Evolutionary conservation across 1,140 invertebrate species (phyloP).

Genomic region (Cotesia typhae): DNA sequence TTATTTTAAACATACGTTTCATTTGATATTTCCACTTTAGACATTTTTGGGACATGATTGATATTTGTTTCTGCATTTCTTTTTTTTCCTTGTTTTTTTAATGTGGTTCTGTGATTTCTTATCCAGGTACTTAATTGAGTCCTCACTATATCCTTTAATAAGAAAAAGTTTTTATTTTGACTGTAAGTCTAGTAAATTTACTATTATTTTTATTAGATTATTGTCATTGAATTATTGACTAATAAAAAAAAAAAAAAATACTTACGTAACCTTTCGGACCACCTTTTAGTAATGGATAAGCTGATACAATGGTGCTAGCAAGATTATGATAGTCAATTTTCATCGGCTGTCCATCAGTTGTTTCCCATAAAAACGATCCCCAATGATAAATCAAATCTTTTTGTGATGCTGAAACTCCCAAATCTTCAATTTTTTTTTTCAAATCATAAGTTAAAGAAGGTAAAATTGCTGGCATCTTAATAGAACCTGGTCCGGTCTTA

Average conservation of each 20-base stretch:
- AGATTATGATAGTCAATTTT: conserved; percentile 1
- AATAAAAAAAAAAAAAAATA: conserved; percentile 8
- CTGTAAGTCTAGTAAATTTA: too few species aligned
- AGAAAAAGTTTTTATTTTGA: too few species aligned
- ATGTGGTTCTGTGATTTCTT: too few species aligned
- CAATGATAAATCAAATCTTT: neutral
- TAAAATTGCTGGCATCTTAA: neutral
- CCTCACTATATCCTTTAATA: too few species aligned
- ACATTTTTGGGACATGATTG: too few species aligned
- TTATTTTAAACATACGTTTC: too few species aligned
- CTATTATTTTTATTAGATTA: too few species aligned
- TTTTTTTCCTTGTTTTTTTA: too few species aligned
- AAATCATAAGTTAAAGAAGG: conserved; percentile 17
- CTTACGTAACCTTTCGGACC: neutral
- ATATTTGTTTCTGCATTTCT: too few species aligned
- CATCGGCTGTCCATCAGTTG: conserved; percentile 3
- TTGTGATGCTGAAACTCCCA: neutral
- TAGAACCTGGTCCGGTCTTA: conserved; percentile 8
- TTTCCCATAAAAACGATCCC: neutral
- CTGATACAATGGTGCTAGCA: neutral
- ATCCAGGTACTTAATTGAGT: too few species aligned
- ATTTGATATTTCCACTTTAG: too few species aligned
- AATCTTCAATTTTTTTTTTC: neutral
- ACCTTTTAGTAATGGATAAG: neutral
- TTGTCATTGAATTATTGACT: too few species aligned